These are phyloP conservation scores for Lepidothrix coronata DNA, from an alignment of 2,113 vertebrate genomes.

Conservation along the genomic window DNA sequence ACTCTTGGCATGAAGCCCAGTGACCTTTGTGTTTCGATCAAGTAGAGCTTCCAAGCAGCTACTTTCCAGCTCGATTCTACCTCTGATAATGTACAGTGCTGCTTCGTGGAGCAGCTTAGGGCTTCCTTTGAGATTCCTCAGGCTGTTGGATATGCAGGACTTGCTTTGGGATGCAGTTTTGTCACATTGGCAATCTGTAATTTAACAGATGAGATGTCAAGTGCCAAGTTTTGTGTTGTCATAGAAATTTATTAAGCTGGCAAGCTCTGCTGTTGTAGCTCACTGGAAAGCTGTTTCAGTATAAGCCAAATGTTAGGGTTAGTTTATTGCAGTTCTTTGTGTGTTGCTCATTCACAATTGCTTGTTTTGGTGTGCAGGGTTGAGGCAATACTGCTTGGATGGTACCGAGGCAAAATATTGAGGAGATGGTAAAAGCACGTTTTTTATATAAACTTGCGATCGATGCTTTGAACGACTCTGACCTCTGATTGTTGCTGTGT, in stretches of 20 bases:
- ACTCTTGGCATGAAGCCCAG: background rate
- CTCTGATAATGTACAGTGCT: background rate
- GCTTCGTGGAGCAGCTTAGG: background rate
- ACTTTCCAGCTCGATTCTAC: background rate
- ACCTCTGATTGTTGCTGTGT: background rate
- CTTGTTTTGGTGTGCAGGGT: background rate
- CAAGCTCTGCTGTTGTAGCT: background rate
- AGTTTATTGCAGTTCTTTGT: constrained; percentile 16
- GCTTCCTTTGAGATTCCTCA: background rate
- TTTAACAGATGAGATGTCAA: constrained; percentile 29
- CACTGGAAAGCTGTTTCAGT: constrained; percentile 11
- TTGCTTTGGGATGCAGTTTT: background rate
- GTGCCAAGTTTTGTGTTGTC: constrained; percentile 48
- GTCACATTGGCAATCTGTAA: background rate
- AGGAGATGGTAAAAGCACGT: background rate
- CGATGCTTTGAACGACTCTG: background rate
- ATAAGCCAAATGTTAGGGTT: constrained; percentile 14
- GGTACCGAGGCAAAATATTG: background rate
- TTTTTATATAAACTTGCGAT: background rate
- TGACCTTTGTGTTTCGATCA: background rate
- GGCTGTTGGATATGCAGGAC: background rate
- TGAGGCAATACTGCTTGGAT: background rate
- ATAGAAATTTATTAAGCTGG: constrained; percentile 40
- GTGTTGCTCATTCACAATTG: background rate
- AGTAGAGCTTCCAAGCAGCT: background rate